A percentile compares a stretch with the other conserved stretches of the same genome.
phyloP scores from a whole-genome alignment of 1,140 invertebrate genomes.

The Cydia amplana region DNA sequence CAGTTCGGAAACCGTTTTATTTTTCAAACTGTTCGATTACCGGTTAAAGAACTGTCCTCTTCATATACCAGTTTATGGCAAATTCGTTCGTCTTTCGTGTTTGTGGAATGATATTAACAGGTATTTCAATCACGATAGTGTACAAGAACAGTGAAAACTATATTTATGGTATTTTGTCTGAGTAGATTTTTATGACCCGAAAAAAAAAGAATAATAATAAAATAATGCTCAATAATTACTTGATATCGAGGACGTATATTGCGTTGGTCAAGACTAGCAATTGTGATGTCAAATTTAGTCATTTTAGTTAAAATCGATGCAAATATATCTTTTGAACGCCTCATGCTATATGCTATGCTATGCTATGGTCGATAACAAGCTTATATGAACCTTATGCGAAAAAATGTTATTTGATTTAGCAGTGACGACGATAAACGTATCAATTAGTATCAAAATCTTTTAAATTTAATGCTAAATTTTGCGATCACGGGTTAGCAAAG shows the following conservation, averaged over 20 bases:
- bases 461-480: neutral
- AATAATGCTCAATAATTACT: neutral
- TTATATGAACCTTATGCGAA: neutral
- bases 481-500: too few species aligned
- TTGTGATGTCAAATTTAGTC: slow-evolving; percentile 9
- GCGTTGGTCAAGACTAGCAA: slow-evolving; percentile 8
- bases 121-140: too few species aligned
- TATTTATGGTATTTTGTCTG: neutral
- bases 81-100: too few species aligned
- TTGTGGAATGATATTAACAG: too few species aligned
- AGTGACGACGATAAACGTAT: neutral
- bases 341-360: too few species aligned
- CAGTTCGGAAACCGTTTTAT: too few species aligned
- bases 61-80: too few species aligned
- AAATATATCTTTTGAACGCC: neutral
- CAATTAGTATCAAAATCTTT: neutral
- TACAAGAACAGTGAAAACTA: too few species aligned
- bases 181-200: neutral
- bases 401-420: neutral
- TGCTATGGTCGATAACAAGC: neutral
- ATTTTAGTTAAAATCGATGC: neutral
- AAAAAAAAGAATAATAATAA: too few species aligned
- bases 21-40: too few species aligned
- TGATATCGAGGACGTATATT: neutral
- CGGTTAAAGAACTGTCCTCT: too few species aligned